These are phyloP conservation scores for Anastrepha ludens DNA, from an alignment of 1,140 invertebrate genomes.

Conservation along the genomic window DNA sequence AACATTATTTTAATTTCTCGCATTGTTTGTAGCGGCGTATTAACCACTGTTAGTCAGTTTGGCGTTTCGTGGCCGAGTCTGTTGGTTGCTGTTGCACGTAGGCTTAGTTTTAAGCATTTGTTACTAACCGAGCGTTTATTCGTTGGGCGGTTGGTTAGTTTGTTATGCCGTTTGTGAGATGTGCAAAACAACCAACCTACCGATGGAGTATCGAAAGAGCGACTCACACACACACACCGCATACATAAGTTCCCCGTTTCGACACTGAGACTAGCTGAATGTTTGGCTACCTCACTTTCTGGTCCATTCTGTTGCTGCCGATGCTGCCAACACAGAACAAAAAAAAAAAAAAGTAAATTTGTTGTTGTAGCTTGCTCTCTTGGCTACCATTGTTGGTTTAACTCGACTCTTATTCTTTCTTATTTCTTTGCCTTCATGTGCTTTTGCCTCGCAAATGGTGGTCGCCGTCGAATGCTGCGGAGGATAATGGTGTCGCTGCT, in stretches of 20 bases:
- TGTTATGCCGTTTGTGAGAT: too few relatives aligned
- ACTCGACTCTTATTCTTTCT: background rate
- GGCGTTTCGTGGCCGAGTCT: background rate
- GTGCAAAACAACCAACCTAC: background rate
- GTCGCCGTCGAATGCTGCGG: background rate
- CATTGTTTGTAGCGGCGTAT: background rate
- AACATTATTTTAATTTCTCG: background rate
- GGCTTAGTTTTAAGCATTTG: background rate
- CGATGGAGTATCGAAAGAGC: background rate
- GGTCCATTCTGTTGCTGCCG: conserved; percentile 1
- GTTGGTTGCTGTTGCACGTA: background rate
- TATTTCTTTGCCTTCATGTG: background rate
- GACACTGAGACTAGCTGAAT: background rate
- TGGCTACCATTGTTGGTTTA: background rate
- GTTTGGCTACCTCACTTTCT: background rate
- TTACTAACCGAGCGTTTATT: background rate
- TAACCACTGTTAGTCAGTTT: background rate
- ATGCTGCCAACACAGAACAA: background rate
- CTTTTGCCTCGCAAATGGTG: background rate
- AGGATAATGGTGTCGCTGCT: background rate
- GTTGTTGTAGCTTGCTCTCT: conserved; percentile 3
- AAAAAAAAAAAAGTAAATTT: background rate
- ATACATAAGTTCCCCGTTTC: background rate
- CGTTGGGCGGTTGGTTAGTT: too few relatives aligned
- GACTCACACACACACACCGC: background rate